Conservation (phyloP, 2,113 vertebrate species). For the Pomatorhinus ruficollis region DNA sequence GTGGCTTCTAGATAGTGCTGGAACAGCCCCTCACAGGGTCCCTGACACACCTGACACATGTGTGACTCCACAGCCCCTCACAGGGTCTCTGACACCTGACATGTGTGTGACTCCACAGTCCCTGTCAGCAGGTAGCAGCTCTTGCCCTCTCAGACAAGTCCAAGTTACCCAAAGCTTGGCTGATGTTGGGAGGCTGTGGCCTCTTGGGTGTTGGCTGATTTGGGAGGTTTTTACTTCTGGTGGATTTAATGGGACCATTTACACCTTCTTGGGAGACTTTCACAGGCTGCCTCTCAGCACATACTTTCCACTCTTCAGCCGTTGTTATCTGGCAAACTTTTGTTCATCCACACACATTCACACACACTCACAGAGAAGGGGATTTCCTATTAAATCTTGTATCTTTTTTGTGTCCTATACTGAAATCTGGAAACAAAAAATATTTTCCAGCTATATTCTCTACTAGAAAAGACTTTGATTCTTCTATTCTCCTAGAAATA, state of each 20-base stretch:
- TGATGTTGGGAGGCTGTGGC: background rate
- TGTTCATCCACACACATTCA: background rate
- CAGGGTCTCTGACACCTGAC: accelerated
- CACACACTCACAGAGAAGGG: background rate
- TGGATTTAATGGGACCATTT: background rate
- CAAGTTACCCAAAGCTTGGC: background rate
- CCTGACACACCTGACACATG: too few relatives aligned
- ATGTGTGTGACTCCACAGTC: accelerated
- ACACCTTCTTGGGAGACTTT: background rate
- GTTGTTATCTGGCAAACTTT: background rate
- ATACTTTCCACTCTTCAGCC: background rate
- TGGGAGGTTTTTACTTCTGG: background rate
- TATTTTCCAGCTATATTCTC: background rate
- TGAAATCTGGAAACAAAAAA: background rate
- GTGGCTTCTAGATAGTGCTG: background rate
- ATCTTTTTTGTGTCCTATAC: background rate
- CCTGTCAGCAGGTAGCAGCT: background rate
- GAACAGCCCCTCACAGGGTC: accelerated
- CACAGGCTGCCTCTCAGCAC: background rate
- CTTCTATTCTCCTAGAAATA: background rate
- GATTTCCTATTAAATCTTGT: background rate
- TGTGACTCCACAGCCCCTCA: background rate
- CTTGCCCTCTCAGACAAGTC: accelerated
- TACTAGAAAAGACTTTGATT: background rate
- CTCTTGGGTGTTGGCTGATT: accelerated